A percentile compares a stretch with the other conserved stretches of the same genome.
Evolutionary conservation across 2,888 invertebrate genomes (phyloP).

Genomic region (Xanthia togata): DNA sequence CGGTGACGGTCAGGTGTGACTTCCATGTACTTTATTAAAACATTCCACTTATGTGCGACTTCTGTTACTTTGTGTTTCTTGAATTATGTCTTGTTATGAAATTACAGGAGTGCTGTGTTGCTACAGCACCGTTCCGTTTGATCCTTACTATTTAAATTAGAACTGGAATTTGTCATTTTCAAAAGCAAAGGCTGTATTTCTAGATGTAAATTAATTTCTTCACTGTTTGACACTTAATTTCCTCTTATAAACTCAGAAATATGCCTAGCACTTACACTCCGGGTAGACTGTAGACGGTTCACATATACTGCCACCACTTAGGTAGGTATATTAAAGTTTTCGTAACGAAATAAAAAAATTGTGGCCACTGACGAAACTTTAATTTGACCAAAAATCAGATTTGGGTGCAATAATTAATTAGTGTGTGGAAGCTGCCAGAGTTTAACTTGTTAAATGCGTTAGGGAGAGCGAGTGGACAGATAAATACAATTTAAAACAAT

Average conservation of each 20-base stretch:
- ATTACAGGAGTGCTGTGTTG: neutral
- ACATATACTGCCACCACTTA: neutral
- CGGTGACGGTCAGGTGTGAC: constrained; percentile 1
- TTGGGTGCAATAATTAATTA: constrained; percentile 24
- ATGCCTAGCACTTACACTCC: neutral
- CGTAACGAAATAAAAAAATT: neutral
- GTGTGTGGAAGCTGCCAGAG: neutral
- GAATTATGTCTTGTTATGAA: constrained; percentile 12
- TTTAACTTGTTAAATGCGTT: constrained; percentile 17
- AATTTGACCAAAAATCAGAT: constrained; percentile 20
- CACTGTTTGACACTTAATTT: no score
- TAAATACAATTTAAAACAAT: constrained; percentile 32
- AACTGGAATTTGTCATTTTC: neutral
- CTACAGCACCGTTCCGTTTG: no score
- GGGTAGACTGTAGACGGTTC: neutral
- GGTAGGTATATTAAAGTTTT: constrained; percentile 17
- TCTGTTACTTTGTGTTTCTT: neutral
- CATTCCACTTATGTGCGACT: neutral
- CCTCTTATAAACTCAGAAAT: constrained; percentile 4
- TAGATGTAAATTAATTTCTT: neutral
- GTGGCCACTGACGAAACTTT: constrained; percentile 2
- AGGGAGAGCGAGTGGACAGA: neutral
- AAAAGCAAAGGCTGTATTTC: constrained; percentile 1
- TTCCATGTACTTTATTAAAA: neutral
- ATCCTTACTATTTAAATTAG: neutral